Base-by-base conservation (phyloP, 1,140 invertebrate genomes). In the Polyergus mexicanus region DNA sequence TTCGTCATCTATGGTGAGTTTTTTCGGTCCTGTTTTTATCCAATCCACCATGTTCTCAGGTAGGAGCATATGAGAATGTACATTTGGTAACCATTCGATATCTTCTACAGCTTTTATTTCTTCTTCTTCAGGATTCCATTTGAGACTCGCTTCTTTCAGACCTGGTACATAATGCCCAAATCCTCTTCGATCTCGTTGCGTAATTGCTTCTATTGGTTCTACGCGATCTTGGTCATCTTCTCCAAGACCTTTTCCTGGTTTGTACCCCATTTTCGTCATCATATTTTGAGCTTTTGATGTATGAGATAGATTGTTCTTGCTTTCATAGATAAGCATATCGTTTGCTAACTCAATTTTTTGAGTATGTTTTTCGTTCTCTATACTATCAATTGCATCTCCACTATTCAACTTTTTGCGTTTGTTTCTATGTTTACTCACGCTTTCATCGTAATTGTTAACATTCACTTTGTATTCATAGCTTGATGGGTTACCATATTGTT, bases 161-260 rank as follows among this genome's bases (percentile, higher is more conserved):
- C 96, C 96, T 87, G 96, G 96, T 16, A 97, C 93, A 76, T 96
- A 95, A 38, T 97, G 95, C 5, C 98, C 98, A n/a, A 99, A 95
- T 92, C 98, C 98, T 92, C 97, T 95, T 76, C 98, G 95, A 2
- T 98, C 98, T 92, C 97, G 96, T 93, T 99, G 98, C 66, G 96
- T 97, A 0, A 97, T 97, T 6, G 97, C 96, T 91, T 97, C 96
- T 1, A 99, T 96, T 6, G 98, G 98, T 76, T 97, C 96, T 0
- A 97, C 95, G 41, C 97, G 95, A 84, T n/a, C 99, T 95, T 99
- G 98, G 54, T 96, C 96, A 93, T 97, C 93, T 95, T 98, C 99
- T 85, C 99, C 99, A 60, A 99, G 95, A 93, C 98, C 99, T 95
- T 96, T 96, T 13, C 98, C 98, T 87, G 96, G 93, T 91, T 96